Evolutionary conservation across 2,113 vertebrate species (phyloP), one percentile per base, ranked within the genome.

Genomic region (Tamias sibiricus): DNA sequence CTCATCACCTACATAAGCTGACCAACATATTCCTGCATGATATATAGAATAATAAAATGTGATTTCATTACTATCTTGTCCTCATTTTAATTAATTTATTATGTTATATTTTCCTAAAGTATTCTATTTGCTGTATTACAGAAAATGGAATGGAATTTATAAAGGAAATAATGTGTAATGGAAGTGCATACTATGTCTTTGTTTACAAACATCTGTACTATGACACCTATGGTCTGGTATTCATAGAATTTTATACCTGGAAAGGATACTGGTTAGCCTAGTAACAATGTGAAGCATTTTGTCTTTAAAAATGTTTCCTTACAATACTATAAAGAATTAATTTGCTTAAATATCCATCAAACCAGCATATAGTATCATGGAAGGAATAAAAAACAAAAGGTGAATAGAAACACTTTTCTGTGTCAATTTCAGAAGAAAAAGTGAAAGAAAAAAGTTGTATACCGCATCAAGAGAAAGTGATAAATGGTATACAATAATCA

Each of bases 81-180:
- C 12, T 80, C 69, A 91, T 89, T 91, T 8, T 91, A 94, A 95
- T 71, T 90, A 95, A 86, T 57, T 83, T 82, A 68, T 83, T 82
- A 68, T 6, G 85, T 71, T 88, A 35, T 40, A 83, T 49, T 90
- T 92, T 83, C 10, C 28, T 80, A 54, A 4, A 95, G 9, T 68
- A 66, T 52, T 88, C 16, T 37, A 28, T 76, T 32, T 69, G 44
- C 12, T 80, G 11, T 87, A 86, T 71, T 74, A 47, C 40, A 69
- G 42, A 40, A 93, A 91, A 64, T 57, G 16, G 12, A 88, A 90
- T 93, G 13, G 4, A 71, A 79, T 95, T 83, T 93, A 52, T 22
- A 66, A 69, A 77, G 35, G 22, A 87, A 94, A 68, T 76, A 90
- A 80, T 62, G 11, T 77, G 6, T 17, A 80, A 80, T 71, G 28